phyloP scores from a whole-genome alignment of 2,113 vertebrate species.

The Acanthisitta chloris region DNA sequence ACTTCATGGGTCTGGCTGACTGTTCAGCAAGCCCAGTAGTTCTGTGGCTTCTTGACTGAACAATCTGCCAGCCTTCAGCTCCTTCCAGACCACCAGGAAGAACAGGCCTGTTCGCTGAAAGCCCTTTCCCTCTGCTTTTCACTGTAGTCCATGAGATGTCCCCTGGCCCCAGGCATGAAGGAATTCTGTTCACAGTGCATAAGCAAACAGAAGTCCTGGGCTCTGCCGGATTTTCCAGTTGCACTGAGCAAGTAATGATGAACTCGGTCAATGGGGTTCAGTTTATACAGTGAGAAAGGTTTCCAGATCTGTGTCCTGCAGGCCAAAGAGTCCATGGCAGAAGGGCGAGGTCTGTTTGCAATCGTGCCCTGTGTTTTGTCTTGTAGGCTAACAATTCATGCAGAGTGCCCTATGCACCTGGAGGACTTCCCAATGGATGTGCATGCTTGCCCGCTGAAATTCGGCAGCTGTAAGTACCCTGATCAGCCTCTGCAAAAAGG shows the following conservation, averaged over 20 bases:
- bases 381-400: conserved; percentile 92
- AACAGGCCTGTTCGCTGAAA: background rate
- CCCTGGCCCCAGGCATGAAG: background rate
- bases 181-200: background rate
- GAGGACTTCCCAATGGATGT: conserved; percentile 99
- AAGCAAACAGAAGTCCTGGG: background rate
- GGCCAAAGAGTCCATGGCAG: background rate
- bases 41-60: background rate
- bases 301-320: background rate
- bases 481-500: background rate
- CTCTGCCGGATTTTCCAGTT: background rate
- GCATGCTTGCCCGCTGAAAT: conserved; percentile 96
- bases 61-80: background rate
- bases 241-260: background rate
- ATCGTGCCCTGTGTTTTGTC: background rate
- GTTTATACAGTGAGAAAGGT: background rate
- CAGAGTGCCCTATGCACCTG: conserved; percentile 98
- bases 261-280: background rate
- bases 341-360: background rate
- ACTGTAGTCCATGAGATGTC: background rate
- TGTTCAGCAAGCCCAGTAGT: background rate
- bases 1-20: background rate
- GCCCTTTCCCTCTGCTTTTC: background rate
- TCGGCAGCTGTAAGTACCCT: conserved; percentile 93
- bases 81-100: background rate